A percentile compares a stretch with the other conserved stretches of the same genome.
These are phyloP conservation scores for Cistogaster globosa DNA, from an alignment of 2,888 invertebrate genomes.

Conservation along the genomic window DNA sequence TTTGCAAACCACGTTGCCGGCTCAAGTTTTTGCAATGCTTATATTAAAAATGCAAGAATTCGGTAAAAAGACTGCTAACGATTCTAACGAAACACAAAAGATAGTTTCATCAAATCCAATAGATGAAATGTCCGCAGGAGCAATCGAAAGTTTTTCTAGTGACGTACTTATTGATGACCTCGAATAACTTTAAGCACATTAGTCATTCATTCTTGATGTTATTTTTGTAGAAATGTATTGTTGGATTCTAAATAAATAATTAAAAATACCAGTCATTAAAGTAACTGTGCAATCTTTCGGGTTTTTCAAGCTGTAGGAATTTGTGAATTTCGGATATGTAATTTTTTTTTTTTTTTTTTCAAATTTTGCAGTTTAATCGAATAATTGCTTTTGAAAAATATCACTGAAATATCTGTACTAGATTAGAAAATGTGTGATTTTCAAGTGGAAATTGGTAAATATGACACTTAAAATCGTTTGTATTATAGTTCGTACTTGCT, in stretches of 20 bases:
- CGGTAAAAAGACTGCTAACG: conserved; percentile 78
- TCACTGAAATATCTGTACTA: no score
- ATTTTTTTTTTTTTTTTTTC: no score
- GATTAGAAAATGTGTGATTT: no score
- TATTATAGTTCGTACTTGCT: no score
- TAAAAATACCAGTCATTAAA: not conserved
- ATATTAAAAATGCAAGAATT: conserved; percentile 87
- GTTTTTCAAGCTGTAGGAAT: no score
- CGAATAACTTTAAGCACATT: conserved; percentile 76
- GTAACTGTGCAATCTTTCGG: no score
- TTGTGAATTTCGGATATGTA: no score
- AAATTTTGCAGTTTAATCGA: no score
- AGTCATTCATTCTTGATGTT: conserved; percentile 12
- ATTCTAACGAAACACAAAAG: conserved; percentile 77
- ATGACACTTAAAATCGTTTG: no score
- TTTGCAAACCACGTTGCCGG: conserved; percentile 97
- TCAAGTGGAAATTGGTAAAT: no score
- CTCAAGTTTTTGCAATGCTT: conserved; percentile 95
- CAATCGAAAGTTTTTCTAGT: conserved; percentile 75
- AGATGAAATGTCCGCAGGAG: conserved; percentile 75
- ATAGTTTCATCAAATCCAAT: conserved; percentile 74
- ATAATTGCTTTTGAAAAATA: no score
- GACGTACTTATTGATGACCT: conserved; percentile 79
- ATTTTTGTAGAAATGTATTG: conserved; percentile 44
- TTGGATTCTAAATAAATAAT: conserved; percentile 44